Conservation (phyloP, 1,140 invertebrate species). For the Holcopasites calliopsidis region DNA sequence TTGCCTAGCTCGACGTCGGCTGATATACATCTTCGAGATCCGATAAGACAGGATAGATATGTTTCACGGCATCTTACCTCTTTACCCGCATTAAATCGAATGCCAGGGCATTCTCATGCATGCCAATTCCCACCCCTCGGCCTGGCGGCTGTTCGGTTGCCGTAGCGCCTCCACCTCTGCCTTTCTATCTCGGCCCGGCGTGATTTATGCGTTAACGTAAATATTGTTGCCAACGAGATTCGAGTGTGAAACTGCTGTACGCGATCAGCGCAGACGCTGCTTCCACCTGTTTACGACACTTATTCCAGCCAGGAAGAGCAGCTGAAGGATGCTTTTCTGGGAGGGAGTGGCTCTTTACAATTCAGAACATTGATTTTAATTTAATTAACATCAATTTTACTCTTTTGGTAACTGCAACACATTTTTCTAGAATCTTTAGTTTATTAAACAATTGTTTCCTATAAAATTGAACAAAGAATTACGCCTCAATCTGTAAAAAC, state of each 20-base stretch:
- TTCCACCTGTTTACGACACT: slow-evolving; percentile 46
- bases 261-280: slow-evolving; percentile 47
- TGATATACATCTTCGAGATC: slow-evolving; percentile 76
- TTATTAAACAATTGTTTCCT: too few relatives aligned
- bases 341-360: not conserved
- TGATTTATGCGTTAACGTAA: slow-evolving; percentile 74
- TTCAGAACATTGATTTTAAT: slow-evolving; percentile 5
- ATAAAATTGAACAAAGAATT: too few relatives aligned
- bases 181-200: slow-evolving; percentile 27
- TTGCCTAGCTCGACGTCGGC: slow-evolving; percentile 54
- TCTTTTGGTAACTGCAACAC: too few relatives aligned
- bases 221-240: slow-evolving; percentile 68
- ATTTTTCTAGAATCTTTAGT: too few relatives aligned
- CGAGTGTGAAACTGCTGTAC: slow-evolving; percentile 42
- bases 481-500: too few relatives aligned
- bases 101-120: slow-evolving; percentile 76
- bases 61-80: slow-evolving; percentile 73
- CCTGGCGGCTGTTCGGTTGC: not conserved
- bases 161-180: not conserved
- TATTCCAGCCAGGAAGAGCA: not conserved
- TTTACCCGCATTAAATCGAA: slow-evolving; percentile 78
- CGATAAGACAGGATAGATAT: slow-evolving; percentile 77
- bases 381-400: too few relatives aligned
- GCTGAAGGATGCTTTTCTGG: not conserved
- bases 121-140: slow-evolving; percentile 71